These are phyloP conservation scores for Mormyrus hasselquistii DNA, from an alignment of 2,797 vertebrate species.

Conservation along the genomic window DNA sequence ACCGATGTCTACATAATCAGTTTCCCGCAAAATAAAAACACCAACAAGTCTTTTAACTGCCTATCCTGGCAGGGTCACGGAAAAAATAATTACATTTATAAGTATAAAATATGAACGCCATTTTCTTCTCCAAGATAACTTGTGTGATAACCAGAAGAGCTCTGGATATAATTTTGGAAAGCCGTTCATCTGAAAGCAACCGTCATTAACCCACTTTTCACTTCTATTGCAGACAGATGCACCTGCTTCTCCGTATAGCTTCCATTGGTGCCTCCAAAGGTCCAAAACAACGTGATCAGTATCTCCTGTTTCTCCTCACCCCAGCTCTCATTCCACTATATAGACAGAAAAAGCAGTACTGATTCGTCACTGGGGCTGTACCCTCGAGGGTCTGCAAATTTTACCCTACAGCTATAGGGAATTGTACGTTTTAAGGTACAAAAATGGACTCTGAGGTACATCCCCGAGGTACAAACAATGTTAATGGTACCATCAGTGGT, in stretches of 20 bases:
- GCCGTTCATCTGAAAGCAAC: neutral
- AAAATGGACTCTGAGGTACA: neutral
- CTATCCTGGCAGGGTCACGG: neutral
- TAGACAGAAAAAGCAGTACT: neutral
- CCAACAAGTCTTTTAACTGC: neutral
- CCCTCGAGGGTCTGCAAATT: neutral
- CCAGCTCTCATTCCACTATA: neutral
- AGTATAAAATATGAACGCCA: neutral
- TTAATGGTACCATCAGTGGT: neutral
- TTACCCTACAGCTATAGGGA: neutral
- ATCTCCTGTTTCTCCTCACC: neutral
- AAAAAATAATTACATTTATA: neutral
- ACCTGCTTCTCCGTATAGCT: neutral
- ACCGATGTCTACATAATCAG: neutral
- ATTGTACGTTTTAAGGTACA: neutral
- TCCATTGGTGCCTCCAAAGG: neutral
- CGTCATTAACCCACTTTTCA: neutral
- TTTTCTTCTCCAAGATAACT: neutral
- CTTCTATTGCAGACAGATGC: neutral
- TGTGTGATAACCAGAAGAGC: neutral
- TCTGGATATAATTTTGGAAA: neutral
- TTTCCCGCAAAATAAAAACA: neutral
- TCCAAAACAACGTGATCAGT: neutral
- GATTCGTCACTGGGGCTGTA: neutral
- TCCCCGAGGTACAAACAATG: neutral